These are phyloP conservation scores for Monopterus albus DNA, from an alignment of 2,113 vertebrate genomes.

Conservation along the genomic window DNA sequence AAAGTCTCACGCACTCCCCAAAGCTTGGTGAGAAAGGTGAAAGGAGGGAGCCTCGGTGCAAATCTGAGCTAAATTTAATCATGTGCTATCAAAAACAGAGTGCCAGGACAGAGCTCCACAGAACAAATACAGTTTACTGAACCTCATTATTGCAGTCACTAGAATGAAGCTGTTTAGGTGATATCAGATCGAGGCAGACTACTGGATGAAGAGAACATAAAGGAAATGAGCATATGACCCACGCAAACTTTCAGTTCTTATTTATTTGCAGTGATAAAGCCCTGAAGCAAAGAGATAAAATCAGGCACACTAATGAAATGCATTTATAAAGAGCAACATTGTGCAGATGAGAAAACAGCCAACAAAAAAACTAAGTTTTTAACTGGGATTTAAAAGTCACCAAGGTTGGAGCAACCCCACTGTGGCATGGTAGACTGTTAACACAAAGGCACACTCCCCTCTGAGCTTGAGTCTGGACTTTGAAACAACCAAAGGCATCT, in stretches of 20 bases:
- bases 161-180: conserved; percentile 4
- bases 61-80: conserved; percentile 68
- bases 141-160: neutral
- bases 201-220: conserved; percentile 4
- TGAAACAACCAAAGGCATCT: too few relatives aligned
- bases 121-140: conserved; percentile 33
- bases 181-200: conserved; percentile 14
- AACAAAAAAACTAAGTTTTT: too few relatives aligned
- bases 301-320: conserved; percentile 2
- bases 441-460: too few relatives aligned
- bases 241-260: conserved; percentile 19
- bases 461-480: too few relatives aligned
- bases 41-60: conserved; percentile 38
- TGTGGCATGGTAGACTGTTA: too few relatives aligned
- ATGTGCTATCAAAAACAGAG: conserved; percentile 61
- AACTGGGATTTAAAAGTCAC: too few relatives aligned
- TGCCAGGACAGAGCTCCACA: conserved; percentile 14
- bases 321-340: neutral
- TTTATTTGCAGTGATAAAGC: conserved; percentile 20
- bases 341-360: neutral
- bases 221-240: conserved; percentile 32
- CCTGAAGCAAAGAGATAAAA: neutral
- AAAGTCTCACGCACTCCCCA: conserved; percentile 33
- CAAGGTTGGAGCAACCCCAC: too few relatives aligned
- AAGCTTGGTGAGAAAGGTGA: conserved; percentile 43